Conservation (phyloP, 2,888 invertebrate genomes). For the Amphipyra tragopoginis region DNA sequence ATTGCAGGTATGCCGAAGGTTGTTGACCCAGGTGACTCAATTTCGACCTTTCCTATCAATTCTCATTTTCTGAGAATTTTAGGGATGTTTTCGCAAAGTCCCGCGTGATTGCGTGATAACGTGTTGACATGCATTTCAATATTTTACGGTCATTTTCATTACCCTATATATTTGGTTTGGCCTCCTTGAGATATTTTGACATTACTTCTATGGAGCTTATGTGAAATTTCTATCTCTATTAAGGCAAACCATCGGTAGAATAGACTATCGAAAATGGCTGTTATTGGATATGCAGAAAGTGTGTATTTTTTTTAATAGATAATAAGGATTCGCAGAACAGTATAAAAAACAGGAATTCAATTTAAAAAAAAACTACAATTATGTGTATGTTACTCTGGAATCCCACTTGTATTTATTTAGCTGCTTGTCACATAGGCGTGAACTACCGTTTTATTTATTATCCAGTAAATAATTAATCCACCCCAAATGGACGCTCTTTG, state of each 20-base stretch:
- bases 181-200: too few species aligned
- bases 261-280: too few species aligned
- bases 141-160: too few species aligned
- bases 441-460: conserved; percentile 27
- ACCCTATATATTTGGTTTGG: too few species aligned
- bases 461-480: conserved; percentile 37
- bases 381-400: not conserved
- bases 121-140: not conserved
- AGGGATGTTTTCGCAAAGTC: conserved; percentile 2
- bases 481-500: conserved; percentile 30
- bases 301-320: too few species aligned
- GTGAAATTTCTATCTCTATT: too few species aligned
- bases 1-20: conserved; percentile 44
- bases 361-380: too few species aligned
- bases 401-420: conserved; percentile 4
- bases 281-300: too few species aligned
- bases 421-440: conserved; percentile 5
- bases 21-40: conserved; percentile 13
- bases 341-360: too few species aligned
- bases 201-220: too few species aligned
- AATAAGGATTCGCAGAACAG: too few species aligned
- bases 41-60: conserved; percentile 37
- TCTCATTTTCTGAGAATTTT: conserved; percentile 32
- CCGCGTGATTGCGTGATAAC: conserved; percentile 6
- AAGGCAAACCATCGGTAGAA: too few species aligned